These are phyloP conservation scores for Megaceryle alcyon DNA, from an alignment of 2,797 vertebrate species.

Conservation along the genomic window DNA sequence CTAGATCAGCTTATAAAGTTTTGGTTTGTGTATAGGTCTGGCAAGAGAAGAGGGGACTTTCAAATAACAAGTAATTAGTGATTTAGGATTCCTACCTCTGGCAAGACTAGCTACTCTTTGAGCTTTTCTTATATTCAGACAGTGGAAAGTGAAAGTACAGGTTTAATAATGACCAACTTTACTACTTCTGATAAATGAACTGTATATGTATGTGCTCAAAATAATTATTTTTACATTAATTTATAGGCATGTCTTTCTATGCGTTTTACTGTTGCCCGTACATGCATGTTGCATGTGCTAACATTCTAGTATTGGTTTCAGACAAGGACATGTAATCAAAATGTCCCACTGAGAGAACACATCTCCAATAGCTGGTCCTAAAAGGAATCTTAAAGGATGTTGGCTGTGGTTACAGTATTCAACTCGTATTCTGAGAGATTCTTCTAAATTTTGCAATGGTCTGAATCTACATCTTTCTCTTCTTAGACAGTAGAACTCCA, in stretches of 20 bases:
- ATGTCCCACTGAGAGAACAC: too few relatives aligned
- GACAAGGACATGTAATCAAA: background rate
- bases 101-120: background rate
- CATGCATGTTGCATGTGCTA: background rate
- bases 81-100: background rate
- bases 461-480: conserved; percentile 51
- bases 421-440: background rate
- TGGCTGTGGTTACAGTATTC: conserved; percentile 19
- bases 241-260: background rate
- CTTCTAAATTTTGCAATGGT: background rate
- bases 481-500: conserved; percentile 1
- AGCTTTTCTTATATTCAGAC: background rate
- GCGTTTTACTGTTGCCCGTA: background rate
- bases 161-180: background rate
- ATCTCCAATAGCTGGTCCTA: background rate
- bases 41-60: background rate
- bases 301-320: background rate
- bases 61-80: background rate
- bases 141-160: background rate
- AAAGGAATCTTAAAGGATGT: background rate
- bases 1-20: background rate
- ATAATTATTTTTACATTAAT: background rate
- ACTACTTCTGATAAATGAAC: background rate
- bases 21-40: background rate
- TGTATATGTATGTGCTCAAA: background rate